phyloP scores from a whole-genome alignment of 2,113 vertebrate genomes.

The Rhinolophus sinicus region DNA sequence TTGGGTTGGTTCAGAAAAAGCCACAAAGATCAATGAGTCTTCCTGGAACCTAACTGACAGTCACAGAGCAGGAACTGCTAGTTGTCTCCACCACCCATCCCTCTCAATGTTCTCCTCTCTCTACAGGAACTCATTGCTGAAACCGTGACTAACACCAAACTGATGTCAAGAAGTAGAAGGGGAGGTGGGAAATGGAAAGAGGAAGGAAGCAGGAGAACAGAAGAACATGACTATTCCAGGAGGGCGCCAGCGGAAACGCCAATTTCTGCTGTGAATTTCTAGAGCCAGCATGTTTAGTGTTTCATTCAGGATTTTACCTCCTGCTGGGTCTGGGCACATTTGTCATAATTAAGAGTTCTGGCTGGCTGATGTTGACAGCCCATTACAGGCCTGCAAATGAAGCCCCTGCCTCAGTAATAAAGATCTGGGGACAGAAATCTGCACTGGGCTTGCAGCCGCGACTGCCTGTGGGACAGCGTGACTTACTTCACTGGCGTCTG shows the following conservation, averaged over 20 bases:
- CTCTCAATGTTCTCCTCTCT: background rate
- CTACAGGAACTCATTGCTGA: background rate
- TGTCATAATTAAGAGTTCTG: background rate
- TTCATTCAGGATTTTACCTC: slow-evolving; percentile 30
- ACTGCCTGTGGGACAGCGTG: fast-evolving
- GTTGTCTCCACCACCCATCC: fast-evolving
- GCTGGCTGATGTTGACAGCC: slow-evolving; percentile 33
- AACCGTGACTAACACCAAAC: background rate
- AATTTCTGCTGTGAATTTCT: slow-evolving; percentile 3
- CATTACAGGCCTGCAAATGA: fast-evolving
- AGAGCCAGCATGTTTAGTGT: background rate
- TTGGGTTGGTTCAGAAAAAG: background rate
- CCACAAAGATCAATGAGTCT: background rate
- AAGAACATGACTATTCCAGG: background rate
- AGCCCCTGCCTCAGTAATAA: background rate
- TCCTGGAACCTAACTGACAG: background rate
- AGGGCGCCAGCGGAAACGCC: background rate
- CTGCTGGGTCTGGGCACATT: background rate
- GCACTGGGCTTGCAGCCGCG: background rate
- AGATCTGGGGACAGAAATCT: background rate
- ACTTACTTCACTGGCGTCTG: slow-evolving; percentile 76
- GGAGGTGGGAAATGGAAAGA: background rate
- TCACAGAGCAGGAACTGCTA: background rate
- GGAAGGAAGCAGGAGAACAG: background rate
- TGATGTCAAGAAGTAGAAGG: background rate